These are phyloP conservation scores for Pseudorectes ferrugineus DNA, from an alignment of 2,113 vertebrate species.

Conservation along the genomic window DNA sequence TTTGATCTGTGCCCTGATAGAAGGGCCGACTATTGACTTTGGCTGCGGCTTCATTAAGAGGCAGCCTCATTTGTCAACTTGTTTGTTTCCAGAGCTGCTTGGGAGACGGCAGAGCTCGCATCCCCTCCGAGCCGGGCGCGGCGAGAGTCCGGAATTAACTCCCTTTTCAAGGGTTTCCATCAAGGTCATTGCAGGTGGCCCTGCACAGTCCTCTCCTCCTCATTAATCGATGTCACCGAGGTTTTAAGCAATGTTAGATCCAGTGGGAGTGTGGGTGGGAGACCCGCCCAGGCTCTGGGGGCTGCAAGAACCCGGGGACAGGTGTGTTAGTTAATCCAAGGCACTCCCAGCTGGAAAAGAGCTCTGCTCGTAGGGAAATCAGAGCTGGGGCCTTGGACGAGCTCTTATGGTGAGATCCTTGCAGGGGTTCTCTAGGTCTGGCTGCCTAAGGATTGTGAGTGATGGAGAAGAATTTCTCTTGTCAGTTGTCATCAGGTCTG, in stretches of 20 bases:
- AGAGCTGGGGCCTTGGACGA: not conserved
- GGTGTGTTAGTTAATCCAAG: not conserved
- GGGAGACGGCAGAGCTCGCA: not conserved
- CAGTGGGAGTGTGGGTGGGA: fast-evolving
- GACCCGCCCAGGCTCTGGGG: not conserved
- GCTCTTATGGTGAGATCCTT: not conserved
- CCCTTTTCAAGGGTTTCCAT: not conserved
- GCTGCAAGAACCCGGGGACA: fast-evolving
- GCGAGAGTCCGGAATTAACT: not conserved
- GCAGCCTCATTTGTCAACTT: constrained; percentile 63
- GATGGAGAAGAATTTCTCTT: not conserved
- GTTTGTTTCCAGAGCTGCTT: constrained; percentile 25
- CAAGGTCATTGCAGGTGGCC: constrained; percentile 31
- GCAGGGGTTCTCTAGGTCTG: not conserved
- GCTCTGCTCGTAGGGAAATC: not conserved
- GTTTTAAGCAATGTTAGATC: not conserved
- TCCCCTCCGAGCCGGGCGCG: not conserved
- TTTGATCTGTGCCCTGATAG: constrained; percentile 54
- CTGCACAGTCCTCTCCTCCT: not conserved
- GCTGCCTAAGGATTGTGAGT: not conserved
- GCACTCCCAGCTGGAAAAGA: not conserved
- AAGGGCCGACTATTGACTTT: constrained; percentile 53
- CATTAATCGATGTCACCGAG: not conserved
- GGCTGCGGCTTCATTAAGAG: constrained; percentile 35
- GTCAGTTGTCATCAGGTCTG: constrained; percentile 7